Evolutionary conservation across 2,888 invertebrate species (phyloP).

Genomic region (Tipula unca): DNA sequence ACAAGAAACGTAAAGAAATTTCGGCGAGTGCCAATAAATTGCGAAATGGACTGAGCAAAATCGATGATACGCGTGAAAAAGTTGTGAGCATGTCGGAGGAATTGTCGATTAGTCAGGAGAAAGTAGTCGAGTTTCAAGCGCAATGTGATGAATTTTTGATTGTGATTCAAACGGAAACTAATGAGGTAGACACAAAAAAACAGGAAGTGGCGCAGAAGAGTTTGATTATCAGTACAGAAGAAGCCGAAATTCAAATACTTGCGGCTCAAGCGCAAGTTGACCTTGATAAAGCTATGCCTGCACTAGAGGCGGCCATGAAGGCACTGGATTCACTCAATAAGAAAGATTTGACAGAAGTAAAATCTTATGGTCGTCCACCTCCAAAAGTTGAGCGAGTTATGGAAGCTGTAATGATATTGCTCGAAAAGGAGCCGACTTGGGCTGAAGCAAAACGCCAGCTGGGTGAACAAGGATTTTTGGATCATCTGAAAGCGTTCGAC

Average conservation of each 20-base stretch:
- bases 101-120: slow-evolving; percentile 60
- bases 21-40: slow-evolving; percentile 69
- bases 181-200: slow-evolving; percentile 75
- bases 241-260: slow-evolving; percentile 69
- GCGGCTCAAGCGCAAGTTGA: slow-evolving; percentile 77
- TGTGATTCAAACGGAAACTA: slow-evolving; percentile 68
- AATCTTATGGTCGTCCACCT: slow-evolving; percentile 82
- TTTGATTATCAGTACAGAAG: slow-evolving; percentile 68
- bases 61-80: slow-evolving; percentile 73
- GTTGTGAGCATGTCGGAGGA: slow-evolving; percentile 80
- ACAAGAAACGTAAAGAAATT: slow-evolving; percentile 59
- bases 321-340: slow-evolving; percentile 75
- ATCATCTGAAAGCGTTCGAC: slow-evolving; percentile 73
- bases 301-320: slow-evolving; percentile 68
- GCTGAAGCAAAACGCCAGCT: slow-evolving; percentile 78
- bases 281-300: slow-evolving; percentile 77
- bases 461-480: slow-evolving; percentile 70
- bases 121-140: slow-evolving; percentile 66
- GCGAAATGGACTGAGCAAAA: slow-evolving; percentile 73
- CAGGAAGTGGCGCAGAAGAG: slow-evolving; percentile 64
- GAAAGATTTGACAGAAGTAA: slow-evolving; percentile 82
- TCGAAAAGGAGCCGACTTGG: slow-evolving; percentile 66
- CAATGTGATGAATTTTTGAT: slow-evolving; percentile 82
- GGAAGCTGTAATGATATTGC: slow-evolving; percentile 81
- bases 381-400: slow-evolving; percentile 80